A percentile compares a stretch with the other conserved stretches of the same genome.
Evolutionary conservation across 2,888 invertebrate species (phyloP).

Genomic region (Magallana nippona): DNA sequence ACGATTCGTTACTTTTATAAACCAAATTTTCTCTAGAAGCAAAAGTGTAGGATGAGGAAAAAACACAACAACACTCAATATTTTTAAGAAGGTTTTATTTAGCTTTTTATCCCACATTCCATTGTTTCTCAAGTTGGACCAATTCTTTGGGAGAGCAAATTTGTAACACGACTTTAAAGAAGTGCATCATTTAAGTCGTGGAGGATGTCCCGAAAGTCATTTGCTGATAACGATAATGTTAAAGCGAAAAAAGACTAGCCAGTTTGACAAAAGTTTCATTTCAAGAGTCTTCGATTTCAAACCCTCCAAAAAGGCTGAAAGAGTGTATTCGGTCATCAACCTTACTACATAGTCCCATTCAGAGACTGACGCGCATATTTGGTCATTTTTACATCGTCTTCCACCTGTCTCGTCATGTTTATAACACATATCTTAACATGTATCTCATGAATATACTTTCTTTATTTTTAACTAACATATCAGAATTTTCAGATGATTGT

Average conservation of each 20-base stretch:
- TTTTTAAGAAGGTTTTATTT: neutral
- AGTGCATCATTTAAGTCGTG: too few species aligned
- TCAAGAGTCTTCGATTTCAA: too few species aligned
- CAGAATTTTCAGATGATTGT: too few species aligned
- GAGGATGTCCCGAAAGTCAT: too few species aligned
- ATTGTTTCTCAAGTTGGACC: neutral
- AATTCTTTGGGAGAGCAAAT: neutral
- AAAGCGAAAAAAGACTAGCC: too few species aligned
- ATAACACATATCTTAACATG: too few species aligned
- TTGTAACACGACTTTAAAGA: neutral
- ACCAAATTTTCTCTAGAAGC: constrained; percentile 27
- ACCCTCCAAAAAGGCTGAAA: neutral
- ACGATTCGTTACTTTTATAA: constrained; percentile 8
- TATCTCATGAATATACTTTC: too few species aligned
- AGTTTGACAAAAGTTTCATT: too few species aligned
- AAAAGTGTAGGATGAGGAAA: constrained; percentile 19
- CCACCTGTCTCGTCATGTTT: neutral
- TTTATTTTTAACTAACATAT: too few species aligned
- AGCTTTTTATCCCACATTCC: neutral
- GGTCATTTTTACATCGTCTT: neutral
- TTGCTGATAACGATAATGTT: too few species aligned
- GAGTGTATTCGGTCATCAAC: neutral
- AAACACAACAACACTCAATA: neutral
- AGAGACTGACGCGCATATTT: neutral
- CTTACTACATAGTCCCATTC: constrained; percentile 3